phyloP scores from a whole-genome alignment of 1,140 invertebrate species.

The Caerostris extrusa region DNA sequence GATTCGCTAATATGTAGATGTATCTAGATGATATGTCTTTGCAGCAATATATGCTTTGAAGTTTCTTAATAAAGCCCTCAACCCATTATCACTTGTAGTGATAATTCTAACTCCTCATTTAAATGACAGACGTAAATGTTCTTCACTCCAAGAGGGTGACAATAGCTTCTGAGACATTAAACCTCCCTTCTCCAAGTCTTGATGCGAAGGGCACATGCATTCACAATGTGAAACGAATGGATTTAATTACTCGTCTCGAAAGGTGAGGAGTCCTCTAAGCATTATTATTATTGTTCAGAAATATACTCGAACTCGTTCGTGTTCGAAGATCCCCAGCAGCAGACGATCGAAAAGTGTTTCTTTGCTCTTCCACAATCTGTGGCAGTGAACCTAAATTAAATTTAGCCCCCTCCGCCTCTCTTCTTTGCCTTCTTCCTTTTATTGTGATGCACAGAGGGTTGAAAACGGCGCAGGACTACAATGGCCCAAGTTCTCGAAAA shows the following conservation, averaged over 20 bases:
- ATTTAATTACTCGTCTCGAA: background rate
- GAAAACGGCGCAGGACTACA: background rate
- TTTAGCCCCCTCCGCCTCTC: background rate
- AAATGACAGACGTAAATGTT: no score
- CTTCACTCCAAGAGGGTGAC: background rate
- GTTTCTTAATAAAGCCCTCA: no score
- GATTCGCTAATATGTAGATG: no score
- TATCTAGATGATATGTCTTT: no score
- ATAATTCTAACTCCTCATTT: background rate
- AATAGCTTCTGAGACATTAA: background rate
- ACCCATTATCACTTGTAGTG: background rate
- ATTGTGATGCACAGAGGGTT: background rate
- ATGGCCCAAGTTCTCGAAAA: conserved; percentile 12
- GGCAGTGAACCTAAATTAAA: background rate
- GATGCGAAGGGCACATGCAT: background rate
- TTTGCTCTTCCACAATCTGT: background rate
- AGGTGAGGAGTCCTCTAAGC: background rate
- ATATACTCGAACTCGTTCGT: background rate
- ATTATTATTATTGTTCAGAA: conserved; percentile 3
- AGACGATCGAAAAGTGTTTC: background rate
- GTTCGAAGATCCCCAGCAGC: background rate
- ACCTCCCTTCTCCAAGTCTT: background rate
- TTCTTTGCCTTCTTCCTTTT: background rate
- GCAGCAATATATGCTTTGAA: no score
- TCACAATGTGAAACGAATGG: background rate